Conservation (phyloP, 2,113 vertebrate genomes). For the Chaetura pelagica region DNA sequence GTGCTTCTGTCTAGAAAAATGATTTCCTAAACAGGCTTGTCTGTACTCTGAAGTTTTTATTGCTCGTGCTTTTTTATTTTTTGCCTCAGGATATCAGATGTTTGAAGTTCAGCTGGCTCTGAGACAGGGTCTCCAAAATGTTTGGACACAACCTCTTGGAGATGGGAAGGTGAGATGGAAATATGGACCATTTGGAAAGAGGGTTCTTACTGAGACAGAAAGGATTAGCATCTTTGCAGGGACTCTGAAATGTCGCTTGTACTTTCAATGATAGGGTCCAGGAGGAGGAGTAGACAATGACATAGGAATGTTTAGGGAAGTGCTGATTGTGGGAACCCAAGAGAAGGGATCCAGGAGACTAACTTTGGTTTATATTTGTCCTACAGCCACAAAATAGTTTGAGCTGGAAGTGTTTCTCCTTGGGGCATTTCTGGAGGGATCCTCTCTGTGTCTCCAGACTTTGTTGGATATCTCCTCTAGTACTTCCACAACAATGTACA, state of each 20-base stretch:
- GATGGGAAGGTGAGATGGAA: constrained; percentile 65
- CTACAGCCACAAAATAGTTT: background rate
- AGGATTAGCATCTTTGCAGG: background rate
- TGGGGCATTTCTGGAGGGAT: background rate
- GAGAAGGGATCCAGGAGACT: background rate
- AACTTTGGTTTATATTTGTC: background rate
- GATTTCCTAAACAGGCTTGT: background rate
- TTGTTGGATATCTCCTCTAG: background rate
- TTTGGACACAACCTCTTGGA: constrained; percentile 73
- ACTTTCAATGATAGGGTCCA: background rate
- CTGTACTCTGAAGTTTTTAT: background rate
- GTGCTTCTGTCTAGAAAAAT: background rate
- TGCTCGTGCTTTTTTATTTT: too few relatives aligned
- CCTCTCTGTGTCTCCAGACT: background rate
- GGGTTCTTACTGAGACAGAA: background rate
- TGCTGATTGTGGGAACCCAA: background rate
- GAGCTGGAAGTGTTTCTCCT: background rate
- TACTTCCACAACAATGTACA: background rate
- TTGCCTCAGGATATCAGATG: constrained; percentile 55
- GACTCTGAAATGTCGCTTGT: background rate
- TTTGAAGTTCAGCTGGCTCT: constrained; percentile 76
- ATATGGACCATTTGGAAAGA: background rate
- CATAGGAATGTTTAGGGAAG: background rate
- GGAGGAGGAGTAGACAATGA: background rate
- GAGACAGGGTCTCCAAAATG: constrained; percentile 68